Conservation (phyloP, 1,140 invertebrate species). For the Subanguina moxae region DNA sequence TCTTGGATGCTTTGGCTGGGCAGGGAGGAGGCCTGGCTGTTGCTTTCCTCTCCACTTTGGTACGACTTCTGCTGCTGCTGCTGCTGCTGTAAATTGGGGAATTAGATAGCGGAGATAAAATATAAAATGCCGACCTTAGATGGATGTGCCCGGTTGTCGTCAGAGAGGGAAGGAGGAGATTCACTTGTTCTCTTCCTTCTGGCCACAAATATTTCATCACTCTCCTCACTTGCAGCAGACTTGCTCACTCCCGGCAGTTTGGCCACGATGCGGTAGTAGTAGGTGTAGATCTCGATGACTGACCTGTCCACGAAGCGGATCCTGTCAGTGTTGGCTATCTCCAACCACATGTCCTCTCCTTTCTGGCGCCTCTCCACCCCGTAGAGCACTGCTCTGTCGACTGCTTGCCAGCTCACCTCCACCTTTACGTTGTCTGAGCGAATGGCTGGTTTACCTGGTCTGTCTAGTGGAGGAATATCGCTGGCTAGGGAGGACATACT, state of each 20-base stretch:
- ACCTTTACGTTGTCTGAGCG: conserved; percentile 10
- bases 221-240: conserved; percentile 20
- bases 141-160: neutral
- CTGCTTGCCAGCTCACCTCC: conserved; percentile 24
- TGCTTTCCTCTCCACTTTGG: neutral
- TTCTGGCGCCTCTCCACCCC: conserved; percentile 8
- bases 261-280: conserved; percentile 27
- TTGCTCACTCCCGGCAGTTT: conserved; percentile 26
- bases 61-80: neutral
- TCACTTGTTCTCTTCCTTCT: neutral
- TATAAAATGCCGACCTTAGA: no score
- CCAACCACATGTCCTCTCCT: conserved; percentile 33
- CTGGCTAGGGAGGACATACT: neutral
- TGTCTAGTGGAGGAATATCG: neutral
- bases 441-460: conserved; percentile 8
- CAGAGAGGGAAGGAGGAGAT: neutral
- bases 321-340: conserved; percentile 34
- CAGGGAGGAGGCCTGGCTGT: neutral
- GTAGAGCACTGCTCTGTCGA: conserved; percentile 28
- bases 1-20: neutral
- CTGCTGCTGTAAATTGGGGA: no score
- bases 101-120: no score
- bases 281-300: conserved; percentile 25
- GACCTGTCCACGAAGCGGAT: conserved; percentile 31
- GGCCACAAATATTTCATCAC: conserved; percentile 26